These are phyloP conservation scores for Drosophila melanosoma DNA, from an alignment of 2,888 invertebrate species.

Conservation along the genomic window DNA sequence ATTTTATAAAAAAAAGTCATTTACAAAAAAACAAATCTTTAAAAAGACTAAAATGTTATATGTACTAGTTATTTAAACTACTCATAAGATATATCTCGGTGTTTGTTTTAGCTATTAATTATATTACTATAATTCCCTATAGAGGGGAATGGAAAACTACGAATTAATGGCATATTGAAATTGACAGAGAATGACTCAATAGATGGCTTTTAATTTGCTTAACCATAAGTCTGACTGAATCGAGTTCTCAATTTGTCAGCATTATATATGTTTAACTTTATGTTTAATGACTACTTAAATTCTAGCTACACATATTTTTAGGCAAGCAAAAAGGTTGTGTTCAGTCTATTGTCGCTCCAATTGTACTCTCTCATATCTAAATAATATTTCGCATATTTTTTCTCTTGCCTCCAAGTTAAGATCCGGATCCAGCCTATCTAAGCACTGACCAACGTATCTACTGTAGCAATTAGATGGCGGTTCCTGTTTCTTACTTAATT, in stretches of 20 bases:
- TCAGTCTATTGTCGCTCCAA: slow-evolving; percentile 38
- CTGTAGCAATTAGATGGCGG: slow-evolving; percentile 29
- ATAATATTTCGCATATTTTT: slow-evolving; percentile 43
- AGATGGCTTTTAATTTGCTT: not conserved
- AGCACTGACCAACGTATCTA: slow-evolving; percentile 37
- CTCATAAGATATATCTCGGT: not conserved
- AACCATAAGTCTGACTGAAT: not conserved
- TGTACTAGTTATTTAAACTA: not conserved
- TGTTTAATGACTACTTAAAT: slow-evolving; percentile 2
- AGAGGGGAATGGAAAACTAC: not conserved
- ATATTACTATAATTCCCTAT: not conserved
- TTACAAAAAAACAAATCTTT: not conserved
- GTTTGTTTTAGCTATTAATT: not conserved
- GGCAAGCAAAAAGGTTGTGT: not conserved
- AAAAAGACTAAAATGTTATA: not conserved
- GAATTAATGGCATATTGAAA: not conserved
- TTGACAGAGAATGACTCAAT: not conserved
- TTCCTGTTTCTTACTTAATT: slow-evolving; percentile 6
- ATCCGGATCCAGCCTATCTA: slow-evolving; percentile 40
- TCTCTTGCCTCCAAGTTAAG: slow-evolving; percentile 46
- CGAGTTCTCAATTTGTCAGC: not conserved
- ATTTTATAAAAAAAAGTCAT: not conserved
- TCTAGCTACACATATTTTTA: not conserved
- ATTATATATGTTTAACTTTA: not conserved
- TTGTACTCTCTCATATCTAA: slow-evolving; percentile 36